A percentile compares a stretch with the other conserved stretches of the same genome.
Conservation (phyloP, 2,113 vertebrate genomes). For the Lates calcarifer region DNA sequence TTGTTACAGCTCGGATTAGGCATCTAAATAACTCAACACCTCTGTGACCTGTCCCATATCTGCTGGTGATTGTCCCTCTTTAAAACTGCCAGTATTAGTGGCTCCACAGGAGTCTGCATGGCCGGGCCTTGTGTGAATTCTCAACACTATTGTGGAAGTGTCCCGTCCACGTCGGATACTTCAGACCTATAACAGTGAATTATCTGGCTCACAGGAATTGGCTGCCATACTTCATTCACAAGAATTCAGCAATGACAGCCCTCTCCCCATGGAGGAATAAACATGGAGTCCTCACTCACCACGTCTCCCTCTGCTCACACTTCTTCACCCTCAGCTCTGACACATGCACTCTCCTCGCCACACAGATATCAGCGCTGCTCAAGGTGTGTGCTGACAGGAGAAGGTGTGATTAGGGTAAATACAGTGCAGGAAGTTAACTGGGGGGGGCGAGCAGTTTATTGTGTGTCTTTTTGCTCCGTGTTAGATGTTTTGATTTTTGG, state of each 20-base stretch:
- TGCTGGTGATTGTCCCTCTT: conserved; percentile 16
- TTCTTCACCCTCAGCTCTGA: conserved; percentile 37
- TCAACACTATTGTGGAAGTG: conserved; percentile 48
- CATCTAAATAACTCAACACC: conserved; percentile 54
- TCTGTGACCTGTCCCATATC: conserved; percentile 14
- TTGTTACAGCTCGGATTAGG: conserved; percentile 42
- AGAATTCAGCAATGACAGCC: conserved; percentile 85
- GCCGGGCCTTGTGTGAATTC: conserved; percentile 50
- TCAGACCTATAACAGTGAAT: conserved; percentile 70
- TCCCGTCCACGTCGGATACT: conserved; percentile 47
- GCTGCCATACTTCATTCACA: conserved; percentile 80
- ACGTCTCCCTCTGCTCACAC: conserved; percentile 54
- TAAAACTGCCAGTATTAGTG: conserved; percentile 43
- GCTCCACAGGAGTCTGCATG: conserved; percentile 20
- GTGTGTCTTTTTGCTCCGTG: not conserved
- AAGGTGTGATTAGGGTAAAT: conserved; percentile 11
- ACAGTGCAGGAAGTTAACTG: not conserved
- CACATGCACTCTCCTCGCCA: conserved; percentile 32
- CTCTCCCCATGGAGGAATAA: conserved; percentile 79
- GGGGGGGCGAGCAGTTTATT: not conserved
- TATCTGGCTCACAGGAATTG: conserved; percentile 73
- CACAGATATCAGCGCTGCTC: conserved; percentile 21
- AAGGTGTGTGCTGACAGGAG: conserved; percentile 54
- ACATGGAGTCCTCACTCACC: conserved; percentile 80
- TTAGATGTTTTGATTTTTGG: conserved; percentile 30